These are phyloP conservation scores for Indicator maculatus DNA, from an alignment of 2,113 vertebrate genomes.

Conservation along the genomic window DNA sequence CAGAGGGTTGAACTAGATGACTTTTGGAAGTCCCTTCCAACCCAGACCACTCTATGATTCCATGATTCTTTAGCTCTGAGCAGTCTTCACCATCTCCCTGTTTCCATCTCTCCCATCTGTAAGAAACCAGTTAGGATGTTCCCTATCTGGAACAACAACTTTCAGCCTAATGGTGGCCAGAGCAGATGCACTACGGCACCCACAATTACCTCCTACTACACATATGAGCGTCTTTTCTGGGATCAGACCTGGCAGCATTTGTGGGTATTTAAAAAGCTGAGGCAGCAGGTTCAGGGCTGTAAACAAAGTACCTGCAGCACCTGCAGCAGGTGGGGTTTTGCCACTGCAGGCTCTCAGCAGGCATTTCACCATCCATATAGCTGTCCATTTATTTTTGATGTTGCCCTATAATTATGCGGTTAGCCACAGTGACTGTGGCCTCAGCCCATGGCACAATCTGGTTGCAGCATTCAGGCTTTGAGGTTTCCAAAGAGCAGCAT, in stretches of 20 bases:
- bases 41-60: too few species aligned
- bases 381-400: background rate
- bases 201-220: background rate
- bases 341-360: background rate
- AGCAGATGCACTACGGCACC: background rate
- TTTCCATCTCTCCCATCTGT: background rate
- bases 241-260: background rate
- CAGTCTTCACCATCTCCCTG: background rate
- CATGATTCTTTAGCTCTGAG: background rate
- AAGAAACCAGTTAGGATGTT: background rate
- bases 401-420: background rate
- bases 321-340: background rate
- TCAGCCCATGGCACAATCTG: background rate
- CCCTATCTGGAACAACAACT: background rate
- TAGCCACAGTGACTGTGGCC: background rate
- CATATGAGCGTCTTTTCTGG: background rate
- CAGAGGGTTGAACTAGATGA: too few species aligned
- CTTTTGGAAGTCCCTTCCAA: too few species aligned
- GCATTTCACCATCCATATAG: fast-evolving
- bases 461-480: background rate
- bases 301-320: background rate
- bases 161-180: background rate
- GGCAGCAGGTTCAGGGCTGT: background rate
- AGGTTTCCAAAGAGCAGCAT: background rate
- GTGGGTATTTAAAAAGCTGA: background rate